These are phyloP conservation scores for Galendromus occidentalis DNA, from an alignment of 1,140 invertebrate species.

Conservation along the genomic window DNA sequence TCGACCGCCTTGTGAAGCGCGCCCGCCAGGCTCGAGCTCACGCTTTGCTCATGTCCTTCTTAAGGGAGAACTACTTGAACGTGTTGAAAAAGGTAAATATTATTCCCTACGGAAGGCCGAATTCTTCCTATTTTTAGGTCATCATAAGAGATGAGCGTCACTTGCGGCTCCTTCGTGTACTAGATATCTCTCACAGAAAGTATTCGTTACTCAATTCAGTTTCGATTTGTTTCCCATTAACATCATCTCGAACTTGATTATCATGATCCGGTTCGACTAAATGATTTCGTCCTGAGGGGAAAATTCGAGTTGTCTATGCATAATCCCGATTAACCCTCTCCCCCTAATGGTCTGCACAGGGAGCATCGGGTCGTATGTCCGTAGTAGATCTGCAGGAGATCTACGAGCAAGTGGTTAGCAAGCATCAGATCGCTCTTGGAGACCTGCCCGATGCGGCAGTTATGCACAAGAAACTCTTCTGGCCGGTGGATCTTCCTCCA, in stretches of 20 bases:
- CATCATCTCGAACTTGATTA: no score
- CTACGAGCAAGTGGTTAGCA: not conserved
- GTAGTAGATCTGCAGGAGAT: not conserved
- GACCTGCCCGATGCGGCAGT: not conserved
- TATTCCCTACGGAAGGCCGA: not conserved
- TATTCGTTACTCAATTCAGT: no score
- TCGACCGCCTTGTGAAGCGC: not conserved
- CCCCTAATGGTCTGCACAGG: no score
- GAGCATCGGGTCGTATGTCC: not conserved
- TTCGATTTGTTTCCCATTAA: no score
- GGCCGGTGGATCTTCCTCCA: not conserved
- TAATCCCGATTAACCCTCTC: no score
- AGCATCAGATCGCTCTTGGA: not conserved
- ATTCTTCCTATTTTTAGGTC: not conserved
- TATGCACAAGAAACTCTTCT: not conserved
- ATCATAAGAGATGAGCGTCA: no score
- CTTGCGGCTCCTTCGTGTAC: no score
- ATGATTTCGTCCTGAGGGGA: no score
- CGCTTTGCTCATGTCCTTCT: not conserved
- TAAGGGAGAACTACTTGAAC: not conserved
- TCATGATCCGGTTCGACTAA: no score
- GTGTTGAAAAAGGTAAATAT: conserved; percentile 1
- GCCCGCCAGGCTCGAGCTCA: not conserved
- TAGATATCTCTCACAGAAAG: no score
- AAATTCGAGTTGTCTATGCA: no score